phyloP scores from a whole-genome alignment of 2,113 vertebrate species.

The Himantopus leucocephalus region DNA sequence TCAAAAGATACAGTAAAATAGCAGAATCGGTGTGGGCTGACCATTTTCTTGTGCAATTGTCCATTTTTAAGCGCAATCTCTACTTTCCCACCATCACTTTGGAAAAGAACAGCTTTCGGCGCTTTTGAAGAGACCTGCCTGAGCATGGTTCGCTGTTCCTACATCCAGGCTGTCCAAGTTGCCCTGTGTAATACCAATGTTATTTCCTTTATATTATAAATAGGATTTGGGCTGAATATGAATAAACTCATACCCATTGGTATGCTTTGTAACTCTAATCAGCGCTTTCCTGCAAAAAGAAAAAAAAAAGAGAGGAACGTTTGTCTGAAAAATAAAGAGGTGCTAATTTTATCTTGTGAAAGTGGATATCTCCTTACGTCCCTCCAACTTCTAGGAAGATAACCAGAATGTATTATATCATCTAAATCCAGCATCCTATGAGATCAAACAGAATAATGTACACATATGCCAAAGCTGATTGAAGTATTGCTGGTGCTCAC shows the following conservation, averaged over 20 bases:
- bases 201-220: constrained; percentile 79
- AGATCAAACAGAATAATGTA: constrained; percentile 82
- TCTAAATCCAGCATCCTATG: constrained; percentile 73
- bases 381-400: constrained; percentile 72
- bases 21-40: accelerated
- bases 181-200: constrained; percentile 64
- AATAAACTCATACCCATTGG: constrained; percentile 59
- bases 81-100: background rate
- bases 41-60: background rate
- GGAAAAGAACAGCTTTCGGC: background rate
- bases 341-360: constrained; percentile 81
- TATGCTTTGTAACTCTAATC: constrained; percentile 75
- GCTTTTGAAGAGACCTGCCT: constrained; percentile 27
- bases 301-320: constrained; percentile 35
- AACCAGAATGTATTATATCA: constrained; percentile 74
- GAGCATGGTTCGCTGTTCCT: background rate
- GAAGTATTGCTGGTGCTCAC: constrained; percentile 73
- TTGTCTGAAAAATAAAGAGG: constrained; percentile 74
- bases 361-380: constrained; percentile 72
- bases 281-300: constrained; percentile 67
- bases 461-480: constrained; percentile 82
- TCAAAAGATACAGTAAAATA: background rate
- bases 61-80: background rate
- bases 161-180: background rate
- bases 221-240: constrained; percentile 71